These are phyloP conservation scores for Dendrocincla tyrannina DNA, from an alignment of 2,797 vertebrate genomes.

Conservation along the genomic window DNA sequence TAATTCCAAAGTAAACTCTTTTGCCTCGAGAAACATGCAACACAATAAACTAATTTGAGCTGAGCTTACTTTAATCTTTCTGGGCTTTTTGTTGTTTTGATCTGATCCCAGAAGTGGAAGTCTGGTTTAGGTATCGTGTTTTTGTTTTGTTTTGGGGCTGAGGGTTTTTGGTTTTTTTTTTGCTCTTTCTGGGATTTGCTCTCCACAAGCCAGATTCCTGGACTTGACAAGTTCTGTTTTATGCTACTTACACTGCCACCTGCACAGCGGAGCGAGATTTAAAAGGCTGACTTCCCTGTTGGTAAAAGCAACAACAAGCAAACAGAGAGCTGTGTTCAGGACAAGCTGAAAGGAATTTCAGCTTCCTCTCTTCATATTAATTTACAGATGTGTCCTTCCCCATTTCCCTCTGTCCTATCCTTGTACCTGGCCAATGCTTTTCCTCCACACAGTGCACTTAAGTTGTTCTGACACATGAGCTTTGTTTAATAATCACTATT, in stretches of 20 bases:
- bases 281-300: slow-evolving; percentile 16
- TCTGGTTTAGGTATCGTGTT: slow-evolving; percentile 65
- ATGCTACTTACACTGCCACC: slow-evolving; percentile 70
- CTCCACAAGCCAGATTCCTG: slow-evolving; percentile 49
- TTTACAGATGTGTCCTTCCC: neutral
- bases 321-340: neutral
- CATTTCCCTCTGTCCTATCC: neutral
- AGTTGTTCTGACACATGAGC: neutral
- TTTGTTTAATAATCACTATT: neutral
- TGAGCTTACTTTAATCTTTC: slow-evolving; percentile 68
- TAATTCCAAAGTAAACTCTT: slow-evolving; percentile 72
- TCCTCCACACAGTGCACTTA: neutral
- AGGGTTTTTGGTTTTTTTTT: neutral
- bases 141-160: slow-evolving; percentile 66
- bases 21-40: slow-evolving; percentile 65
- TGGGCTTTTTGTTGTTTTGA: slow-evolving; percentile 66
- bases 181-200: slow-evolving; percentile 53
- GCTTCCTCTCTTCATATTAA: neutral
- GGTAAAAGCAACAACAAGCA: slow-evolving; percentile 41
- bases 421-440: neutral
- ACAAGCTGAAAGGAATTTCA: neutral
- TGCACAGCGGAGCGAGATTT: slow-evolving; percentile 33
- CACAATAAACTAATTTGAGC: slow-evolving; percentile 71
- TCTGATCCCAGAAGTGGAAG: slow-evolving; percentile 69
- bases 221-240: slow-evolving; percentile 69